A percentile compares a stretch with the other conserved stretches of the same genome.
These are phyloP conservation scores for Sarcophaga peregrina DNA, from an alignment of 1,140 invertebrate genomes.

Conservation along the genomic window DNA sequence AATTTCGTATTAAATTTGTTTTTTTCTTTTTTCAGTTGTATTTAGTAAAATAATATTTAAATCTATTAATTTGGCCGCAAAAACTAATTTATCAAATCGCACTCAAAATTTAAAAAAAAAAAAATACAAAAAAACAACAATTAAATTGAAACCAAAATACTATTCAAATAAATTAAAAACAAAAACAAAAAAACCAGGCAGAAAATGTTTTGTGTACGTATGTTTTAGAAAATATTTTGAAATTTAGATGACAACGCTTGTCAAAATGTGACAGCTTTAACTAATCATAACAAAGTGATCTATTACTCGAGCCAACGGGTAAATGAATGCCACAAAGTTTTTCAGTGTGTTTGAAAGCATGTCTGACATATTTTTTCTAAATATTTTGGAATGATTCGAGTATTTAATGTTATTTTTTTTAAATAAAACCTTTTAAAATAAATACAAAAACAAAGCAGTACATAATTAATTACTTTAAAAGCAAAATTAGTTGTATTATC, in stretches of 20 bases:
- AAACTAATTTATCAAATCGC: slow-evolving; percentile 35
- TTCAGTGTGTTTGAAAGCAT: no score
- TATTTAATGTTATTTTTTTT: no score
- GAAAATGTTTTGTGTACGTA: no score
- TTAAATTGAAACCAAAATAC: neutral
- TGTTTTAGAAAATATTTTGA: slow-evolving; percentile 27
- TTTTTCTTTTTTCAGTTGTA: neutral
- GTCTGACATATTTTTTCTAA: no score
- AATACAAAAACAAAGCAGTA: no score
- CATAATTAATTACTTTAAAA: no score
- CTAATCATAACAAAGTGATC: slow-evolving; percentile 31
- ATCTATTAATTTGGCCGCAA: slow-evolving; percentile 17
- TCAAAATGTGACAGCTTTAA: slow-evolving; percentile 35
- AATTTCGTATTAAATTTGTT: neutral
- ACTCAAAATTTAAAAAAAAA: neutral
- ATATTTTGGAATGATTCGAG: no score
- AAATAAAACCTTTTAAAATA: no score
- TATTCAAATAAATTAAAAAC: neutral
- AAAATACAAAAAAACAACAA: neutral
- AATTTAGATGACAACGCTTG: slow-evolving; percentile 37
- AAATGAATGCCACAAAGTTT: neutral
- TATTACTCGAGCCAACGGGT: neutral
- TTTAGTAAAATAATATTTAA: slow-evolving; percentile 6
- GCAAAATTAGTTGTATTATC: no score
- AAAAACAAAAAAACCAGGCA: neutral